Evolutionary conservation across 2,888 invertebrate genomes (phyloP), one percentile per base, ranked within the genome.

Genomic region (Caenorhabditis zanzibari): DNA sequence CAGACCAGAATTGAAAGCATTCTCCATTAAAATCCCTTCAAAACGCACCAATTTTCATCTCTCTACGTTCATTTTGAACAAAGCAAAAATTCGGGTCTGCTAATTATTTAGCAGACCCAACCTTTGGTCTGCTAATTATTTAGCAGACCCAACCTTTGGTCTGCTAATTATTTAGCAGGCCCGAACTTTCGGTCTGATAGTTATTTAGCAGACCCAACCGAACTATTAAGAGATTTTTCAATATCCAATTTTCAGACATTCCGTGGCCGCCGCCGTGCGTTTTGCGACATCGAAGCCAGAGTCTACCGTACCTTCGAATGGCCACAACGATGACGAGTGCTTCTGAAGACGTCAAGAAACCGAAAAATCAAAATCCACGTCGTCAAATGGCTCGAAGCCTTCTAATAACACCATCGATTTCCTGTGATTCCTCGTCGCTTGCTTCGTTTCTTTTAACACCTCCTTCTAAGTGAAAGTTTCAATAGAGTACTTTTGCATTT

Each of bases 231-330:
- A n/a, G n/a, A n/a, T n/a, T n/a, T n/a, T n/a, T n/a, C n/a, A n/a
- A n/a, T n/a, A n/a, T n/a, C n/a, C n/a, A n/a, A n/a, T 14, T 77
- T 82, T 63, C 83, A 83, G 83, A 83, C 80, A 79, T 83, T 83
- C 83, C 83, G 80, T 83, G 79, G 79, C 83, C 83, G 61, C 80
- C 75, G 83, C 83, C 80, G 71, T 71, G 75, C 83, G 83, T 75
- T 58, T 80, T 66, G 54, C 83, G 59, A 72, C 83, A 79, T 75
- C 83, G 83, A 80, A 83, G 83, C 72, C 83, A 35, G 74, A 83
- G 83, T 52, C 32, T 83, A 7, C 71, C 83, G 28, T 38, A 52
- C 19, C 38, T 32, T n/a, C n/a, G n/a, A n/a, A n/a, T n/a, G n/a
- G n/a, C n/a, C 24, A 66, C n/a, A 41, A 58, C 56, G 54, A 54